Evolutionary conservation across 2,113 vertebrate species (phyloP).

Genomic region (Guaruba guarouba): DNA sequence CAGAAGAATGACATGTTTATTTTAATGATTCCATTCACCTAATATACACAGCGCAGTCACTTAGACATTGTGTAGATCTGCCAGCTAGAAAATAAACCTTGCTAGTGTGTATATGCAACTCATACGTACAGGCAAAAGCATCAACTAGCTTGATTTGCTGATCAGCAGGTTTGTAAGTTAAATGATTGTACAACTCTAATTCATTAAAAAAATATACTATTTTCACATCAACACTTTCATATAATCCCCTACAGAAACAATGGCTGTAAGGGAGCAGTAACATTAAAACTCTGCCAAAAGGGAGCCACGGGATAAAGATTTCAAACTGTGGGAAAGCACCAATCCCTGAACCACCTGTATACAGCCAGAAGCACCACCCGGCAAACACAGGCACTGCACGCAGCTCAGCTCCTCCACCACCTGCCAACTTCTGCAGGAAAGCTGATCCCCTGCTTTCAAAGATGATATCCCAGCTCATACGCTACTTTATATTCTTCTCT

Average conservation of each 20-base stretch:
- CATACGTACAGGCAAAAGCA: neutral
- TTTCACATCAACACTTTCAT: neutral
- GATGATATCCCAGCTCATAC: neutral
- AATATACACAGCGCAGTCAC: neutral
- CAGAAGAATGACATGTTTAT: neutral
- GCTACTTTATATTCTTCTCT: neutral
- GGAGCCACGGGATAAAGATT: neutral
- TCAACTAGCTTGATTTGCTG: constrained; percentile 14
- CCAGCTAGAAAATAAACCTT: neutral
- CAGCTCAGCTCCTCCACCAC: neutral
- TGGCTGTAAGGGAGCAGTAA: neutral
- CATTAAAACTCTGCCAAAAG: neutral
- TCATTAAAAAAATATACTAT: constrained; percentile 10
- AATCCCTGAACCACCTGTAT: neutral
- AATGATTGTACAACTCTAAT: neutral
- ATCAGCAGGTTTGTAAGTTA: neutral
- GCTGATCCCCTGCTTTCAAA: neutral
- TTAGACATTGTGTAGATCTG: neutral
- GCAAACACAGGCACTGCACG: rapidly evolving
- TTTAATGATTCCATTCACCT: constrained; percentile 12
- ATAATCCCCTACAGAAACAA: neutral
- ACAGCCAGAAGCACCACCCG: neutral
- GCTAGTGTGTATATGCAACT: neutral
- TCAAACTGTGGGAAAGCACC: neutral
- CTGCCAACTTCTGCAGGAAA: neutral